Conservation (phyloP, 2,888 invertebrate genomes). For the Cremastinae sp. region DNA sequence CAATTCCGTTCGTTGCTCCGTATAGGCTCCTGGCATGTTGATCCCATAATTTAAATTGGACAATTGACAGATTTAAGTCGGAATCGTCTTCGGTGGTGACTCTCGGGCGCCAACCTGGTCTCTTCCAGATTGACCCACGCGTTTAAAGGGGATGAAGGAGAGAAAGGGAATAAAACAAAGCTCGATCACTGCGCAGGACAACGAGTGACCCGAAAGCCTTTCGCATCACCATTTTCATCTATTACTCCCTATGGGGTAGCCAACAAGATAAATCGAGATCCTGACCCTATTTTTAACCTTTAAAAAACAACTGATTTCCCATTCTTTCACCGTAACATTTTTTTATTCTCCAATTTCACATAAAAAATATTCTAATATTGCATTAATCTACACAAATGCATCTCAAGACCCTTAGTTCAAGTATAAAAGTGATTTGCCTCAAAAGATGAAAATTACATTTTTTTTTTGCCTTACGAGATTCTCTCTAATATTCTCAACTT, state of each 20-base stretch:
- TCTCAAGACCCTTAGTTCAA: too few relatives aligned
- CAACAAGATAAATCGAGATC: not conserved
- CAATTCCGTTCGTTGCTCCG: constrained; percentile 5
- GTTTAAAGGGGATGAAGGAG: not conserved
- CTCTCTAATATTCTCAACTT: too few relatives aligned
- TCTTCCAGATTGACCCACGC: constrained; percentile 32
- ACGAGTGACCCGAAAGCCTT: constrained; percentile 6
- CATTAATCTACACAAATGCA: too few relatives aligned
- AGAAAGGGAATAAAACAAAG: not conserved
- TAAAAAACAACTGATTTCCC: not conserved
- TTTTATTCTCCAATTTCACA: too few relatives aligned
- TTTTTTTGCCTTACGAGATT: too few relatives aligned
- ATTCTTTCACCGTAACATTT: too few relatives aligned
- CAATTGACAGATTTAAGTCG: constrained; percentile 65
- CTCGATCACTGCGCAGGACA: constrained; percentile 21
- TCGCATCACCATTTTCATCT: constrained; percentile 56
- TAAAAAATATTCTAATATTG: too few relatives aligned
- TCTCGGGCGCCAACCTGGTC: constrained; percentile 43
- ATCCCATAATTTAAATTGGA: constrained; percentile 69
- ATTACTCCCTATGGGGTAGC: constrained; percentile 64
- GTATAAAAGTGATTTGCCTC: too few relatives aligned
- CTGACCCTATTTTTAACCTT: constrained; percentile 18
- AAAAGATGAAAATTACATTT: too few relatives aligned
- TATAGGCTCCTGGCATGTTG: constrained; percentile 39
- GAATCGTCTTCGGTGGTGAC: constrained; percentile 57